Base-by-base conservation (phyloP, 2,888 invertebrate genomes). In the Drosophila imparisetae region DNA sequence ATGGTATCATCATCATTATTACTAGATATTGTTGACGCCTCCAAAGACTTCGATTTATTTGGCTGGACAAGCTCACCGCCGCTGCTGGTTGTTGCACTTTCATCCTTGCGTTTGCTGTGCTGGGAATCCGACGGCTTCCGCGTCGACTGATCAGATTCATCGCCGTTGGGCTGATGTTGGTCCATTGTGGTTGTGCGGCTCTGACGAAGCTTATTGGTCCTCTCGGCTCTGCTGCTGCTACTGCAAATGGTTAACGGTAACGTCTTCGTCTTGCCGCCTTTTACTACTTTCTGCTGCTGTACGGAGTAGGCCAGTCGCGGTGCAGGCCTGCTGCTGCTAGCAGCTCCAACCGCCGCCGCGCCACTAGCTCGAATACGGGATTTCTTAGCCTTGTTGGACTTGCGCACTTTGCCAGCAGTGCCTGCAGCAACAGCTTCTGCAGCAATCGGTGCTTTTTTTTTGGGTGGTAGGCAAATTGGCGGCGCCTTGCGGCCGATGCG, bases 291-390 rank as follows among this genome's bases (percentile, higher is more conserved):
- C 49, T 24, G 15, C 27, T 70, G 66, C 57, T 48, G 72, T 45
- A 72, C n/a, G 2, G 72, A 55, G 38, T 78, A 78, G 11, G 78
- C 75, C 48, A 78, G 36, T 60, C 78, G 78, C 4, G 75, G 72
- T 4, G 42, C 32, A 10, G 72, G 50, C n/a, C 78, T 24, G 4
- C 0, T 42, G 6, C 0, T 45, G 10, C 11, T 13, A 0, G 36
- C 0, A 45, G 45, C 24, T 24, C 13, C 13, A n/a, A 5, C 27
- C 1, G 53, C 27, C 11, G 53, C 8, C 15, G 24, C 45, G 15
- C 13, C 15, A 45, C 45, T 13, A 24, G 45, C 13, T 45, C 15
- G 21, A 13, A 78, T 61, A 10, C 59, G 62, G 3, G n/a, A 38
- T 30, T 74, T 76, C 21, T 57, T 73, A 3, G n/a, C 15, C 34